Conservation (phyloP, 2,797 vertebrate species). For the Eospalax fontanierii region DNA sequence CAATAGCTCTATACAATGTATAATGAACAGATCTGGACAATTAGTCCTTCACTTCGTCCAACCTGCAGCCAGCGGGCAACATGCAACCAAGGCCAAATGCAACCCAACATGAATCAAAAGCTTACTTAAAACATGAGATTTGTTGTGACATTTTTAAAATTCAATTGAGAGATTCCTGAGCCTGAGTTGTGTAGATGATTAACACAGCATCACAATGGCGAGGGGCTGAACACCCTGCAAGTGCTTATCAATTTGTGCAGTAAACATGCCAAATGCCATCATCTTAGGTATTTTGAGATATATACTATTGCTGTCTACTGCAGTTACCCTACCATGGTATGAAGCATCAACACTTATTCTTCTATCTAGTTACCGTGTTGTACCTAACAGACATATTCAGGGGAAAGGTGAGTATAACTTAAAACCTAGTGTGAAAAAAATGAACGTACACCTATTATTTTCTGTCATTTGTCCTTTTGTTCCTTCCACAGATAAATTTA, state of each 20-base stretch:
- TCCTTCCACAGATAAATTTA: slow-evolving; percentile 35
- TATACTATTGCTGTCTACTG: background rate
- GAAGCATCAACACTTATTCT: background rate
- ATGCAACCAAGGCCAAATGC: no score
- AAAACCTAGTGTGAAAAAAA: slow-evolving; percentile 54
- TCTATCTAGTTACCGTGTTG: background rate
- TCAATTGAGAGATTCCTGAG: no score
- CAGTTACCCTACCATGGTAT: background rate
- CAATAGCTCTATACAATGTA: background rate
- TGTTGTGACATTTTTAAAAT: no score
- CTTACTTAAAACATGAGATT: no score
- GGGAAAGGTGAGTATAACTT: slow-evolving; percentile 39
- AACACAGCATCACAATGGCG: no score
- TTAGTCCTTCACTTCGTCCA: background rate
- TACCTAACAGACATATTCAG: background rate
- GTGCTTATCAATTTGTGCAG: background rate
- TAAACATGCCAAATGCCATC: background rate
- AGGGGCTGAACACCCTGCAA: no score
- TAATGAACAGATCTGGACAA: background rate
- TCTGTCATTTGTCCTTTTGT: background rate
- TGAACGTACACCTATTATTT: slow-evolving; percentile 25
- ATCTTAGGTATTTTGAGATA: background rate
- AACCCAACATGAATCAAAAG: no score
- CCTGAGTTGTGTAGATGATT: no score
- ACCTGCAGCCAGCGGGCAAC: no score